phyloP scores from a whole-genome alignment of 2,888 invertebrate species.

The Zootermopsis nevadensis region DNA sequence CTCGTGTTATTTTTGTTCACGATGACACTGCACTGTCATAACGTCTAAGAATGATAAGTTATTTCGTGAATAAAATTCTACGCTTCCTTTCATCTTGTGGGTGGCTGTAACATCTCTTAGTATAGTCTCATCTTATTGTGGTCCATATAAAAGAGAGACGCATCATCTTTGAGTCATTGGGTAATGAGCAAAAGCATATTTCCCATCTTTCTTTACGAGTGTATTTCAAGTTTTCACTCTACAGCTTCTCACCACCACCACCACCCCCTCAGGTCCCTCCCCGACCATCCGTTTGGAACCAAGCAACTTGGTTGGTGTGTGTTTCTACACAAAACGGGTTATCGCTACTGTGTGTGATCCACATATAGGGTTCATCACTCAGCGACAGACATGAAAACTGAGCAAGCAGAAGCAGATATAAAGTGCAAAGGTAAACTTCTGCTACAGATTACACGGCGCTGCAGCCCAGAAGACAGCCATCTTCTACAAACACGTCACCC shows the following conservation, averaged over 20 bases:
- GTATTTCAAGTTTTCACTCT: slow-evolving; percentile 20
- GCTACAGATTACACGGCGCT: too few relatives aligned
- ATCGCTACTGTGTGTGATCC: neutral
- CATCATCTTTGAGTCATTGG: slow-evolving; percentile 36
- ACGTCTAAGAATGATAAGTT: slow-evolving; percentile 17
- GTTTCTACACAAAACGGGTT: slow-evolving; percentile 21
- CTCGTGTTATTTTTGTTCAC: neutral
- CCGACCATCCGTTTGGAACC: neutral
- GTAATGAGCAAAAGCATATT: slow-evolving; percentile 19
- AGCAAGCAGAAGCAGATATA: too few relatives aligned
- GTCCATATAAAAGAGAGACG: slow-evolving; percentile 15
- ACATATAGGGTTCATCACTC: too few relatives aligned
- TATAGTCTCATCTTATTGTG: slow-evolving; percentile 10
- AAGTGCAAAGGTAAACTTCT: too few relatives aligned
- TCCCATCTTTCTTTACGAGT: slow-evolving; percentile 22
- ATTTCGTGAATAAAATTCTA: slow-evolving; percentile 35
- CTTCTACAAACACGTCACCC: too few relatives aligned
- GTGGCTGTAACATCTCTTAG: neutral
- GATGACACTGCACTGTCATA: neutral
- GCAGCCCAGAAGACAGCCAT: too few relatives aligned
- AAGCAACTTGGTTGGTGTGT: neutral
- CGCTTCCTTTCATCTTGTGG: slow-evolving; percentile 29
- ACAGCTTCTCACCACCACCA: neutral
- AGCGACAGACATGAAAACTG: too few relatives aligned
- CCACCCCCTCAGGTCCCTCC: neutral